Conservation (phyloP, 1,140 invertebrate genomes). For the Drosophila teissieri region DNA sequence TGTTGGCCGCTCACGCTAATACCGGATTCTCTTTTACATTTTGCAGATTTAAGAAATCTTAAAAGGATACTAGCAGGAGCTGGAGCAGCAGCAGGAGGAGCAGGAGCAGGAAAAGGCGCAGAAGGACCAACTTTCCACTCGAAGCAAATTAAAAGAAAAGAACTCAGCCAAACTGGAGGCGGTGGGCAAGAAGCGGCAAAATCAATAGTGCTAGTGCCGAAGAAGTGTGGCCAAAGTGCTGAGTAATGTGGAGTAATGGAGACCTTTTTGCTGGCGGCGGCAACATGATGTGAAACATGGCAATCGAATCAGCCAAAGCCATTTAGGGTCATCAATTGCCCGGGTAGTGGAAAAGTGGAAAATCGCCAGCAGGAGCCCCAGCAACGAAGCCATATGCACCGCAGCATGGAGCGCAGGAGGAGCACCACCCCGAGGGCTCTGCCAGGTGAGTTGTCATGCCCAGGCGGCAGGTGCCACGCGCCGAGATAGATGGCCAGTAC, state of each 20-base stretch:
- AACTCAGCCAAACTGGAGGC: conserved; percentile 20
- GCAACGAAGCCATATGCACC: conserved; percentile 46
- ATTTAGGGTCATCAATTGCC: conserved; percentile 82
- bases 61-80: conserved; percentile 29
- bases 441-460: conserved; percentile 60
- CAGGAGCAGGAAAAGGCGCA: not conserved
- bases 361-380: conserved; percentile 2
- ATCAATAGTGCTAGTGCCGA: conserved; percentile 63
- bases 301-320: conserved; percentile 81
- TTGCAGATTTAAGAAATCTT: conserved; percentile 53
- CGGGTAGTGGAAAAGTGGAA: conserved; percentile 62
- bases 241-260: conserved; percentile 80
- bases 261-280: conserved; percentile 74
- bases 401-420: conserved; percentile 56
- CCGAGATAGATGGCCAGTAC: not conserved
- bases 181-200: conserved; percentile 38
- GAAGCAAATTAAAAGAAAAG: conserved; percentile 48
- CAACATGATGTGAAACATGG: conserved; percentile 82
- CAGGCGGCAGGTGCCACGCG: not conserved
- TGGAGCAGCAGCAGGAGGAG: not conserved
- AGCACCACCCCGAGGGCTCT: conserved; percentile 31
- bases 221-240: conserved; percentile 71
- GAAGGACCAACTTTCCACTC: conserved; percentile 18
- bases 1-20: conserved; percentile 64
- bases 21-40: conserved; percentile 56